These are phyloP conservation scores for Catharus minimus DNA, from an alignment of 2,113 vertebrate genomes.

Conservation along the genomic window DNA sequence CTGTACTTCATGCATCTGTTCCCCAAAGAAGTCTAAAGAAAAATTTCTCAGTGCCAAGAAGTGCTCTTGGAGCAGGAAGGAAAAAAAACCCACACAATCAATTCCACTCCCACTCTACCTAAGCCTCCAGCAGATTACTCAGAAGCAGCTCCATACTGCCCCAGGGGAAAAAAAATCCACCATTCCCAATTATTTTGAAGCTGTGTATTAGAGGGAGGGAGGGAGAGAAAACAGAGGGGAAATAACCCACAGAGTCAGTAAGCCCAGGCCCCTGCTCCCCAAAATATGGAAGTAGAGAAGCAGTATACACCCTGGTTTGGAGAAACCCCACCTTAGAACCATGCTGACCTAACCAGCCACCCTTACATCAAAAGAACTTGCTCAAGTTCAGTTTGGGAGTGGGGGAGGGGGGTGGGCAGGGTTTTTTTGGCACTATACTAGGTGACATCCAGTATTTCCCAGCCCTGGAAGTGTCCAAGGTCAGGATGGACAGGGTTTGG, in stretches of 20 bases:
- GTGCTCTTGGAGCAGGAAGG: conserved; percentile 48
- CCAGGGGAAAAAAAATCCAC: not conserved
- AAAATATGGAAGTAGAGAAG: not conserved
- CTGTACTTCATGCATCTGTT: conserved; percentile 59
- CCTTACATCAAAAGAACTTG: not conserved
- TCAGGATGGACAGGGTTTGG: rapidly evolving
- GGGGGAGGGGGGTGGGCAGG: too few relatives aligned
- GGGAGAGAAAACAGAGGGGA: not conserved
- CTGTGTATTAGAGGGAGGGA: not conserved
- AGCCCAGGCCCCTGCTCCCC: not conserved
- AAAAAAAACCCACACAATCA: conserved; percentile 42
- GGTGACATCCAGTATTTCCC: not conserved
- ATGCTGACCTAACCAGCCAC: not conserved
- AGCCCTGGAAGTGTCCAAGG: not conserved
- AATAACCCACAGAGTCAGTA: not conserved
- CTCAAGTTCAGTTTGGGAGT: not conserved
- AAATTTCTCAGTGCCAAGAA: conserved; percentile 36
- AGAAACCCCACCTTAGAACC: not conserved
- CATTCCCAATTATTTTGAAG: not conserved
- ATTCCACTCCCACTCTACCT: conserved; percentile 20
- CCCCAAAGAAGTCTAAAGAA: conserved; percentile 51
- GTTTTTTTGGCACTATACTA: rapidly evolving
- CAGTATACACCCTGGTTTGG: not conserved
- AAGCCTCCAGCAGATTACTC: conserved; percentile 16
- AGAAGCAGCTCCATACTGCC: not conserved